Evolutionary conservation across 2,113 vertebrate genomes (phyloP), one percentile per base, ranked within the genome.

Genomic region (Xenus cinereus): DNA sequence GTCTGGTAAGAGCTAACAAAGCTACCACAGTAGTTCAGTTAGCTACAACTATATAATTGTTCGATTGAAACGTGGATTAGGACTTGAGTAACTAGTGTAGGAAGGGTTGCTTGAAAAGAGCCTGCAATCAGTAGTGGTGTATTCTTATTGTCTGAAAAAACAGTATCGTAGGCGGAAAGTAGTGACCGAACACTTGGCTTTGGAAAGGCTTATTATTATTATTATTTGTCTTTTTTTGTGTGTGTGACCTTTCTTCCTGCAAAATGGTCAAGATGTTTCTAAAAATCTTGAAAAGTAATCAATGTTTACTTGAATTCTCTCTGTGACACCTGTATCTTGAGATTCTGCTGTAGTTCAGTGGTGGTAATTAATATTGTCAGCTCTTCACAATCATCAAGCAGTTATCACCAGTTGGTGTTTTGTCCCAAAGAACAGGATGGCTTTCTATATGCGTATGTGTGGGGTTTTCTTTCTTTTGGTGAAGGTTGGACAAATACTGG

Each of bases 401-500:
- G 3, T 72, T 90, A 84, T 73, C 67, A 94, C 62, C 37, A 67
- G 66, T 57, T 87, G 59, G 51, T 54, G 18, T 60, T 93, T 77
- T 87, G 54, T 84, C 85, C 39, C 35, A 13, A 50, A 73, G 81
- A 93, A 41, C 17, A 92, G 81, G 71, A 37, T 62, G 78, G 21
- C 21, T 69, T 89, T 93, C 67, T 85, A 6, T 71, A 62, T 67
- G 18, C 26, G 6, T 30, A 20, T 50, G 53, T 62, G 24, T 10
- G 28, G 27, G 14, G 27, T 27, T 28, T 90, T 79, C 43, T 64
- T 77, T 87, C 50, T 80, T 84, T 89, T 90, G 75, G 59, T 86
- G 84, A 93, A 82, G 59, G 15, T 45, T 45, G 50, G 50, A 30
- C 50, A 95, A 97, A 94, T 94, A 95, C 35, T 85, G 90, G 57